phyloP scores from a whole-genome alignment of 2,888 invertebrate species.

The Macrophya alboannulata region DNA sequence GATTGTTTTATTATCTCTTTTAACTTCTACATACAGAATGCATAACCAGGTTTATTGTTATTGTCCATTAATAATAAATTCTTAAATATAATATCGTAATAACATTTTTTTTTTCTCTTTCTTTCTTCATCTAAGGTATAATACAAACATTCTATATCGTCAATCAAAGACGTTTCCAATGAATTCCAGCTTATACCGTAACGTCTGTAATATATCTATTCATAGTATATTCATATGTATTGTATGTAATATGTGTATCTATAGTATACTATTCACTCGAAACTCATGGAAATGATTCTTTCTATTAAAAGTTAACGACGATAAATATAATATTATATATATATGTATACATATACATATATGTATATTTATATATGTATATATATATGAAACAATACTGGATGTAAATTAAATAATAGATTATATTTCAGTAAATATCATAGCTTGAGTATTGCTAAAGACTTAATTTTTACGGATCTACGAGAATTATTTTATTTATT shows the following conservation, averaged over 20 bases:
- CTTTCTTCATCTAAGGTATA: slow-evolving; percentile 33
- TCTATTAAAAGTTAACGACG: slow-evolving; percentile 65
- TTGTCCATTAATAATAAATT: slow-evolving; percentile 65
- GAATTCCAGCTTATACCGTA: slow-evolving; percentile 13
- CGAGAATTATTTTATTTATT: slow-evolving; percentile 9
- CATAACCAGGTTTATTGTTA: slow-evolving; percentile 67
- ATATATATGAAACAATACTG: slow-evolving; percentile 71
- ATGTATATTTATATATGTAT: slow-evolving; percentile 30
- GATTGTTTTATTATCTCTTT: slow-evolving; percentile 69
- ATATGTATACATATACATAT: slow-evolving; percentile 50
- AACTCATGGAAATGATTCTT: slow-evolving; percentile 33
- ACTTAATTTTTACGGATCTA: slow-evolving; percentile 21
- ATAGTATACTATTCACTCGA: slow-evolving; percentile 40
- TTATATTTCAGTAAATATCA: slow-evolving; percentile 56
- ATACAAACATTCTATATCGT: slow-evolving; percentile 51
- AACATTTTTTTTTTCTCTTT: slow-evolving; percentile 36
- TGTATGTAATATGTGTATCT: slow-evolving; percentile 58
- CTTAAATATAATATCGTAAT: slow-evolving; percentile 41
- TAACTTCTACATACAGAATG: slow-evolving; percentile 69
- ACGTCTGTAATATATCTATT: slow-evolving; percentile 39
- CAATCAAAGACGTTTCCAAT: neutral
- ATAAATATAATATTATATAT: slow-evolving; percentile 68
- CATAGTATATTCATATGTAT: slow-evolving; percentile 57
- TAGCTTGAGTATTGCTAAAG: slow-evolving; percentile 65
- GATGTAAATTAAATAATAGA: slow-evolving; percentile 75